These are phyloP conservation scores for Neoascia interrupta DNA, from an alignment of 2,888 invertebrate genomes.

Conservation along the genomic window DNA sequence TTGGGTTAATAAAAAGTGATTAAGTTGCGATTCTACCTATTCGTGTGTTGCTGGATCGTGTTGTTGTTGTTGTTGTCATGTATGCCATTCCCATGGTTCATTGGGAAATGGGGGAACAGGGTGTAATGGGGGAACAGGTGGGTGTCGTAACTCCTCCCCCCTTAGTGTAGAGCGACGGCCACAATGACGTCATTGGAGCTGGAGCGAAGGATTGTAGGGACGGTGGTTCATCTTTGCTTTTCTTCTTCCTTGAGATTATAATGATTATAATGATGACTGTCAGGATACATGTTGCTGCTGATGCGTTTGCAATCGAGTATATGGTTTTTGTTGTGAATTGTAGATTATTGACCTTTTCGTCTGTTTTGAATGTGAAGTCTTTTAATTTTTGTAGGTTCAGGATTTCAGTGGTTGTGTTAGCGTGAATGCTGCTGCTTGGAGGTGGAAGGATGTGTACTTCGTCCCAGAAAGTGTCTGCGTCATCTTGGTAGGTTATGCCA, in stretches of 20 bases:
- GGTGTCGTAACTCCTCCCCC: constrained; percentile 3
- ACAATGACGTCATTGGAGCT: constrained; percentile 7
- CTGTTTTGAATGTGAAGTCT: not conserved
- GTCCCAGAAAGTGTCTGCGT: constrained; percentile 27
- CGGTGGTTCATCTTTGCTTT: not conserved
- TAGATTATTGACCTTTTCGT: not conserved
- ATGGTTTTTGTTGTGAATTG: not conserved
- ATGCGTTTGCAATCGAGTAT: not conserved
- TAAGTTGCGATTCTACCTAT: too few relatives aligned
- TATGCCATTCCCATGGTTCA: too few relatives aligned
- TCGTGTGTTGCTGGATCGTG: too few relatives aligned
- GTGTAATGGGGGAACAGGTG: not conserved
- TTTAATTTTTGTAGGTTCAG: constrained; percentile 22
- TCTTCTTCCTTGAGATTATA: not conserved
- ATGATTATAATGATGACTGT: constrained; percentile 1
- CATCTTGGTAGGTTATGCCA: constrained; percentile 7
- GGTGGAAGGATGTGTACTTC: constrained; percentile 18
- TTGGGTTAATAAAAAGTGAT: too few relatives aligned
- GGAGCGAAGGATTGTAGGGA: constrained; percentile 2
- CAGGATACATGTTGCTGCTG: not conserved
- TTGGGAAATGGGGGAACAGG: too few relatives aligned
- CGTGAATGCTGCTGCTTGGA: constrained; percentile 5
- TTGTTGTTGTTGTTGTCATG: too few relatives aligned
- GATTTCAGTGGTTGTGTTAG: constrained; percentile 2
- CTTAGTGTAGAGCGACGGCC: constrained; percentile 4